phyloP scores from a whole-genome alignment of 1,140 invertebrate species.

The Zaprionus camerounensis region DNA sequence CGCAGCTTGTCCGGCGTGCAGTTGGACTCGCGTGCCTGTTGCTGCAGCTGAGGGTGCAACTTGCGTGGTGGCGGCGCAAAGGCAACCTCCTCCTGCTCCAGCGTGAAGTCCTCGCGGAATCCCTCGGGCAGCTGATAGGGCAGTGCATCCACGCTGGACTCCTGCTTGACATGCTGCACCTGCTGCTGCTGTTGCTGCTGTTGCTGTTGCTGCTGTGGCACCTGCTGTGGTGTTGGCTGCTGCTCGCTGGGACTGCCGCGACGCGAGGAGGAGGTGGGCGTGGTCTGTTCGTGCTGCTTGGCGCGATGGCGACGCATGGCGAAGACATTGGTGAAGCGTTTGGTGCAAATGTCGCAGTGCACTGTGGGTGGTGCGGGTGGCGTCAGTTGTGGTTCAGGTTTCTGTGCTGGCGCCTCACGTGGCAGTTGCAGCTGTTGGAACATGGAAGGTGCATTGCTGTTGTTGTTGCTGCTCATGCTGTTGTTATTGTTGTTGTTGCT shows the following conservation, averaged over 20 bases:
- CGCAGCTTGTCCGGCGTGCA: constrained; percentile 89
- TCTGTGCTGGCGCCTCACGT: constrained; percentile 40
- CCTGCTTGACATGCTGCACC: constrained; percentile 16
- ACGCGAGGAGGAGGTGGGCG: constrained; percentile 44
- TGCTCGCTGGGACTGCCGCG: constrained; percentile 53
- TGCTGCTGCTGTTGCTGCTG: neutral
- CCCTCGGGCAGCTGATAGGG: constrained; percentile 78
- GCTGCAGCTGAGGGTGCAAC: constrained; percentile 87
- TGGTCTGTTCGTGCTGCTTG: constrained; percentile 83
- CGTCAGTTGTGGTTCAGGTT: constrained; percentile 57
- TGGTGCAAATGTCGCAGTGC: constrained; percentile 85
- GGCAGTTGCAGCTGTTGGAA: constrained; percentile 60
- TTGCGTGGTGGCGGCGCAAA: constrained; percentile 86
- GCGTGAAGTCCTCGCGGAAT: constrained; percentile 78
- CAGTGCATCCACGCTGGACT: constrained; percentile 16
- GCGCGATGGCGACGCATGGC: constrained; percentile 85
- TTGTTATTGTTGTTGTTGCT: constrained; percentile 49
- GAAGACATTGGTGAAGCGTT: constrained; percentile 86
- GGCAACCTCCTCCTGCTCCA: constrained; percentile 86
- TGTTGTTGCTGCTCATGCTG: constrained; percentile 33
- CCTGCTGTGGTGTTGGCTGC: neutral
- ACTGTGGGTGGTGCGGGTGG: constrained; percentile 65
- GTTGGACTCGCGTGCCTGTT: constrained; percentile 87
- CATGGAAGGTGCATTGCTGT: constrained; percentile 69
- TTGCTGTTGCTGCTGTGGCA: neutral